Evolutionary conservation across 2,888 invertebrate species (phyloP), one percentile per base, ranked within the genome.

Genomic region (Drosophila subsilvestris): DNA sequence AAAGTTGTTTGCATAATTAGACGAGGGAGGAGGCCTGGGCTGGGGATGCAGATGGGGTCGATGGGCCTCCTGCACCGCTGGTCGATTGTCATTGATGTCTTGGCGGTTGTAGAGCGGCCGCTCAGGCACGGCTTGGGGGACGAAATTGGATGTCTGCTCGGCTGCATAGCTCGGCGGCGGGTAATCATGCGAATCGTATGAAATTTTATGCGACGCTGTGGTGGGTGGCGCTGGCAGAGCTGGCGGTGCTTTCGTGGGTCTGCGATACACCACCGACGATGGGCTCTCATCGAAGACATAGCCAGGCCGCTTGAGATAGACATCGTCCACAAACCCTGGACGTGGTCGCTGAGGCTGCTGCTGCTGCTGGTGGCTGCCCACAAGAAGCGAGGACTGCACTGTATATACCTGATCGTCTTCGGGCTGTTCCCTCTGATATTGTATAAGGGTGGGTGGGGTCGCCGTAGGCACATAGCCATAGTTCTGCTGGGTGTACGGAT

Each of bases 1-100:
- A 83, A 87, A 83, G 87, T 84, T 89, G 90, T 90, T 90, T 90
- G 89, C 90, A 90, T 90, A 90, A 90, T 91, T 90, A 90, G 91
- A 80, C 80, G 87, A 78, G 50, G 78, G 51, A 8, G 68, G 27
- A 55, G 18, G 48, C 32, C 29, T 42, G 54, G 42, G 49, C 50
- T 69, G 65, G 62, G 44, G 25, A 57, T 70, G 62, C 57, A 44
- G 27, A 74, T 20, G 70, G 66, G 71, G 75, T 74, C 73, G 81
- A 65, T 73, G 78, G 59, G 25, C 57, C 65, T 27, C 37, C 70
- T 17, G 29, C 54, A 14, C 37, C 29, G 32, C 37, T 43, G 75
- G 68, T 75, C 86, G 75, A 56, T 80, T 68, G 54, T 65, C 81
- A 69, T 61, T 75, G 74, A 75, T 65, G 78, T 88, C 82, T 81